phyloP scores from a whole-genome alignment of 2,113 vertebrate species.

The Corythornis vintsioides region DNA sequence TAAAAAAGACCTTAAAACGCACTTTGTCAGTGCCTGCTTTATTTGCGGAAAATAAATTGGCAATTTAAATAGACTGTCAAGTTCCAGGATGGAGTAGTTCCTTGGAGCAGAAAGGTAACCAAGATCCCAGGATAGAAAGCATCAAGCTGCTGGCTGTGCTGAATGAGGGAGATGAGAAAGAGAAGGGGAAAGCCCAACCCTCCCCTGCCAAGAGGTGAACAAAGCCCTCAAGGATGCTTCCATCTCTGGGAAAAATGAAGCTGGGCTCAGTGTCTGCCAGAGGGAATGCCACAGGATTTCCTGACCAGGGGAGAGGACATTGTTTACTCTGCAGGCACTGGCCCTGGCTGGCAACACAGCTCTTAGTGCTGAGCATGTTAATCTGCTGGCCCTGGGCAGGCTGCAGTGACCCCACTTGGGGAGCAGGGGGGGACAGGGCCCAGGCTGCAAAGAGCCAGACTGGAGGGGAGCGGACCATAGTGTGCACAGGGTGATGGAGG shows the following conservation, averaged over 20 bases:
- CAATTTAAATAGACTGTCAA: background rate
- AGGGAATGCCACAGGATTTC: background rate
- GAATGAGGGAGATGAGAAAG: background rate
- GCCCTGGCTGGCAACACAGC: accelerated
- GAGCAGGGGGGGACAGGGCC: background rate
- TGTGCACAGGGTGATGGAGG: accelerated
- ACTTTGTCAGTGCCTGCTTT: background rate
- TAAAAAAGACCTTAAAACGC: background rate
- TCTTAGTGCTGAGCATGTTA: background rate
- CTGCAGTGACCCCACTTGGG: accelerated
- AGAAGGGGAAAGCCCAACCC: background rate
- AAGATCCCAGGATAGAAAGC: background rate
- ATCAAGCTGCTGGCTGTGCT: background rate
- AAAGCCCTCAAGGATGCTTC: background rate
- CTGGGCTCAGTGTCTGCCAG: background rate
- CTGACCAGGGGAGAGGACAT: background rate
- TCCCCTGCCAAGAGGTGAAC: background rate
- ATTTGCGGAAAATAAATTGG: background rate
- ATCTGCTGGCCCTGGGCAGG: background rate
- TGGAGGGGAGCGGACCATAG: background rate
- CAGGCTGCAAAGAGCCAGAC: background rate
- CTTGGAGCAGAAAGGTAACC: background rate
- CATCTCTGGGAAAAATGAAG: accelerated
- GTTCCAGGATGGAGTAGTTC: background rate
- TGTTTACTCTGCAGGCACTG: background rate